Percentiles rank a stretch among this genome's conserved stretches.
phyloP scores from a whole-genome alignment of 1,140 invertebrate genomes.

The Heliconius himera region DNA sequence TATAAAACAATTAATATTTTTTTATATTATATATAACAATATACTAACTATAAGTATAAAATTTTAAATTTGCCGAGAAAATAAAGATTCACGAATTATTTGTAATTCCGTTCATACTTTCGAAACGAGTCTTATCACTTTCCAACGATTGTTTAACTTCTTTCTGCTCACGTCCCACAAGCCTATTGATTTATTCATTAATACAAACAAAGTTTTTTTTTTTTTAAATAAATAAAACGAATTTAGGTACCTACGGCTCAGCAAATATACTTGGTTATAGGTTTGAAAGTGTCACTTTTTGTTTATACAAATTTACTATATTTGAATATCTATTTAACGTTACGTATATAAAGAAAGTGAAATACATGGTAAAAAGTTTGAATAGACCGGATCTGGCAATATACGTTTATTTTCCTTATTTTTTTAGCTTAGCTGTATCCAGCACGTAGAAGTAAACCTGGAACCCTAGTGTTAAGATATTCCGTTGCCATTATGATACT shows the following conservation, averaged over 20 bases:
- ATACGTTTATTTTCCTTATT: background rate
- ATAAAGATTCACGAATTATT: slow-evolving; percentile 28
- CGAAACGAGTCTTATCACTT: slow-evolving; percentile 48
- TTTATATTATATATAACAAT: background rate
- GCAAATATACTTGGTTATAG: background rate
- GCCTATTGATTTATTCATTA: slow-evolving; percentile 39
- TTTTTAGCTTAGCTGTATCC: too few species aligned
- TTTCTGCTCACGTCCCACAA: slow-evolving; percentile 24
- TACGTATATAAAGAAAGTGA: background rate
- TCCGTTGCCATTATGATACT: too few species aligned
- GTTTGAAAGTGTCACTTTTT: background rate
- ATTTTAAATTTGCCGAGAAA: background rate
- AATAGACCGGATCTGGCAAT: background rate
- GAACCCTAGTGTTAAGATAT: too few species aligned
- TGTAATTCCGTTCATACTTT: slow-evolving; percentile 44
- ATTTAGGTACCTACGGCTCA: background rate
- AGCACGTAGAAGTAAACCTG: too few species aligned
- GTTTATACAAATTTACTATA: background rate
- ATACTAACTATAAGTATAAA: background rate
- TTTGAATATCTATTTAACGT: slow-evolving; percentile 3
- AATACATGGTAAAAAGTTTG: too few species aligned
- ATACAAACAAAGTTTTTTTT: background rate
- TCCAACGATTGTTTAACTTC: slow-evolving; percentile 39
- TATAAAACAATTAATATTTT: too few species aligned
- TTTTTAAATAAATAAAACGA: background rate